phyloP scores from a whole-genome alignment of 92 coral and sea anemone species.

The Heliopora coerulea region DNA sequence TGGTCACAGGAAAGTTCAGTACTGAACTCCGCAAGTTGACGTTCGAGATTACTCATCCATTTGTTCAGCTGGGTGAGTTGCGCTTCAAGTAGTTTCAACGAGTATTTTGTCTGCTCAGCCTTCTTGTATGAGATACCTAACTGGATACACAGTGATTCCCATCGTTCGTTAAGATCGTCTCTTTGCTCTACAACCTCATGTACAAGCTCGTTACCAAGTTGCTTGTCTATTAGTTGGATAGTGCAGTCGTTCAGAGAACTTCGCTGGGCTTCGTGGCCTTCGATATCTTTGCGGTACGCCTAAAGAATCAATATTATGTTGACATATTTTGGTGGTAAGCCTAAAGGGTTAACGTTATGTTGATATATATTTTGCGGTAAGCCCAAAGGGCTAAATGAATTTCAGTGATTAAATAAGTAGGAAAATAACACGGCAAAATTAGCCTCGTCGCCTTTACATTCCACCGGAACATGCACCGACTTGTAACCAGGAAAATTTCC shows the following conservation, averaged over 20 bases:
- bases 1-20: slow-evolving; percentile 67
- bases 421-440: too few relatives aligned
- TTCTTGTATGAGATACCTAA: slow-evolving; percentile 95
- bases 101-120: slow-evolving; percentile 95
- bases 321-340: too few relatives aligned
- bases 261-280: slow-evolving; percentile 80
- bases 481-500: too few relatives aligned
- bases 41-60: slow-evolving; percentile 90
- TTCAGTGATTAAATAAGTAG: too few relatives aligned
- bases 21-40: slow-evolving; percentile 56
- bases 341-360: too few relatives aligned
- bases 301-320: too few relatives aligned
- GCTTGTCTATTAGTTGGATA: slow-evolving; percentile 77
- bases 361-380: too few relatives aligned
- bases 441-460: too few relatives aligned
- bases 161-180: slow-evolving; percentile 84
- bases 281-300: slow-evolving; percentile 95
- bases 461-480: too few relatives aligned
- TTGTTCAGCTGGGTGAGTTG: slow-evolving; percentile 86
- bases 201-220: slow-evolving; percentile 77
- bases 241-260: slow-evolving; percentile 84
- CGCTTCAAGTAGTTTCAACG: slow-evolving; percentile 79
- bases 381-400: too few relatives aligned
- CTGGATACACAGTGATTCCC: slow-evolving; percentile 97
- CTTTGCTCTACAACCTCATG: slow-evolving; percentile 76